Base-by-base conservation (phyloP, 2,888 invertebrate species). In the Neoitamus cyanurus region DNA sequence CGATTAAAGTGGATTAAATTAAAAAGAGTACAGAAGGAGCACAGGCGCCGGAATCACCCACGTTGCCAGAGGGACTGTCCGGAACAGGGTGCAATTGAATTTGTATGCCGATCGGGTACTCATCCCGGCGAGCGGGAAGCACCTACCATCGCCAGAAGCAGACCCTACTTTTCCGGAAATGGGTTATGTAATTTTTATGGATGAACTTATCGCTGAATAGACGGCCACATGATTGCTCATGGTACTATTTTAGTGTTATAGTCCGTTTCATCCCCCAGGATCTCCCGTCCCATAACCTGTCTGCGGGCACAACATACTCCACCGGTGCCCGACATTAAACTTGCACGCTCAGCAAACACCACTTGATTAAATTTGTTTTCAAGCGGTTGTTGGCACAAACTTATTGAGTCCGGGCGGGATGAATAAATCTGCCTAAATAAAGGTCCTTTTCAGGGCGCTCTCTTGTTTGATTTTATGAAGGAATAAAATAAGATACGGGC, bases 321-420 rank as follows among this genome's bases (percentile, higher is more conserved):
- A 25, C 37, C 30, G 48, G 48, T 78, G 31, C 34, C 48, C 78
- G 58, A 42, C 82, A 82, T 82, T 82, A 82, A 82, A 82, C 68
- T 82, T 82, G 68, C 82, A 82, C 69, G 69, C 82, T 69, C 82
- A 36, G 25, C 69, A 82, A 82, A 82, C 82, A 82, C 13, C 69
- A 69, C 69, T 69, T 82, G 82, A 82, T 82, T 82, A 82, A 82
- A 82, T 82, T 82, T 82, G 69, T 82, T 82, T 82, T 69, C 69
- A 69, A 69, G 69, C 36, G 82, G 69, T 82, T 82, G 82, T 82
- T 82, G 82, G 82, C 82, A 82, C 37, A 82, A 82, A 82, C 82
- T 82, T 82, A 82, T 82, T 69, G 68, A 82, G 68, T 69, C 69
- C 69, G 69, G 58, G 68, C 37, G 15, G 82, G 78, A 78, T 48